Percentiles rank a stretch among this genome's conserved stretches.
Evolutionary conservation across 2,888 invertebrate species (phyloP).

Genomic region (Lycaena phlaeas): DNA sequence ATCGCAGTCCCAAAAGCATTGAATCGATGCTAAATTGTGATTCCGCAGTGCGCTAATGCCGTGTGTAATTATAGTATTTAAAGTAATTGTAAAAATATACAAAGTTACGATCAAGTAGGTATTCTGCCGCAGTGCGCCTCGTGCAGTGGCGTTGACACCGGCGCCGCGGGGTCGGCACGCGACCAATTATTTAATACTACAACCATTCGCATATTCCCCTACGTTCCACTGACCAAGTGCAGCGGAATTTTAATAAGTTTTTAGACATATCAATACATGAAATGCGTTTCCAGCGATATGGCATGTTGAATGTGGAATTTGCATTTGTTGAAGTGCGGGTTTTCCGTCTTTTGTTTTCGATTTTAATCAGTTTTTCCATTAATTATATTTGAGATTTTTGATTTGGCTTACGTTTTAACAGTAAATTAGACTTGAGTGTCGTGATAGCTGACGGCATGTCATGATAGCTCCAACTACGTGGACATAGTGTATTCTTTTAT

Average conservation of each 20-base stretch:
- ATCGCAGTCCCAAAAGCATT: constrained; percentile 1
- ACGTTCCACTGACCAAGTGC: constrained; percentile 23
- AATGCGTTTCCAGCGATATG: background rate
- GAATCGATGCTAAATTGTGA: constrained; percentile 5
- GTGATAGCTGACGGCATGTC: too few relatives aligned
- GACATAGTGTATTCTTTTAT: too few relatives aligned
- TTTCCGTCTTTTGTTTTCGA: too few relatives aligned
- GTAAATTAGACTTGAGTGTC: too few relatives aligned
- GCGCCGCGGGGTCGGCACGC: constrained; percentile 58
- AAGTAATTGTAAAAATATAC: constrained; percentile 7
- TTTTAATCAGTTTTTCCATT: too few relatives aligned
- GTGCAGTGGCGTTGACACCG: constrained; percentile 53
- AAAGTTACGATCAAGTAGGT: constrained; percentile 7
- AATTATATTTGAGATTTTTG: too few relatives aligned
- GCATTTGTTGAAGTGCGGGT: too few relatives aligned
- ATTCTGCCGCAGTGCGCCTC: constrained; percentile 52
- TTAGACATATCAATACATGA: constrained; percentile 1
- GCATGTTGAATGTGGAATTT: too few relatives aligned
- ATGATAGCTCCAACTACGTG: too few relatives aligned
- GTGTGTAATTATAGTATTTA: constrained; percentile 4
- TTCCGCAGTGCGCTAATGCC: constrained; percentile 5
- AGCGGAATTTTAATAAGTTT: constrained; percentile 22
- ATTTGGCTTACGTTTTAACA: too few relatives aligned
- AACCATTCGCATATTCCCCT: constrained; percentile 28
- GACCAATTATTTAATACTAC: constrained; percentile 49